Evolutionary conservation across 1,140 invertebrate species (phyloP).

Genomic region (Neocloeon triangulifer): DNA sequence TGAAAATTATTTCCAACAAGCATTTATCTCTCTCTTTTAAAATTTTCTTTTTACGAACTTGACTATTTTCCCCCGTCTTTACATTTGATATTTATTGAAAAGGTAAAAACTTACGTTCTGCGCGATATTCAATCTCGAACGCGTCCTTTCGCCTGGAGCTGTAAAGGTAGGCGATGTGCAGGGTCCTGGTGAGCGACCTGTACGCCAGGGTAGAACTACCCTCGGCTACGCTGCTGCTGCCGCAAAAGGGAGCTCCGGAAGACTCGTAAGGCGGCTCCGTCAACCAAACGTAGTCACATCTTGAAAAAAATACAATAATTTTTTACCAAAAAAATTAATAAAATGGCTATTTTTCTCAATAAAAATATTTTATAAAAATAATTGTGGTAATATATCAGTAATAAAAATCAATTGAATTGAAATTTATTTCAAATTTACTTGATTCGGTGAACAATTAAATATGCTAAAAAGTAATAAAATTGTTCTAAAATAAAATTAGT

Average conservation of each 20-base stretch:
- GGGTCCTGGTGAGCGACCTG: conserved; percentile 32
- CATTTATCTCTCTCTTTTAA: too few relatives aligned
- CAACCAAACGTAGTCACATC: conserved; percentile 43
- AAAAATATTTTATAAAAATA: too few relatives aligned
- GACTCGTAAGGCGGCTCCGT: conserved; percentile 41
- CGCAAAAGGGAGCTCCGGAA: conserved; percentile 34
- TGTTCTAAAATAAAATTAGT: too few relatives aligned
- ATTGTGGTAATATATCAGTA: too few relatives aligned
- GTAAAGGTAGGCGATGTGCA: conserved; percentile 36
- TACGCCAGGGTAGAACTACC: conserved; percentile 19
- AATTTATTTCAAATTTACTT: too few relatives aligned
- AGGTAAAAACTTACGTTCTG: conserved; percentile 30
- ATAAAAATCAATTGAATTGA: too few relatives aligned
- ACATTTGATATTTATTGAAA: conserved; percentile 5
- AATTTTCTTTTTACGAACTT: too few relatives aligned
- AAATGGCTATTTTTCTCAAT: too few relatives aligned
- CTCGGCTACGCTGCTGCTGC: conserved; percentile 21
- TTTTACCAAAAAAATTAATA: not conserved
- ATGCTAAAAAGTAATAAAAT: too few relatives aligned
- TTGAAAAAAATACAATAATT: conserved; percentile 10
- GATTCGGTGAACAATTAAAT: too few relatives aligned
- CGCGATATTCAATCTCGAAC: conserved; percentile 36
- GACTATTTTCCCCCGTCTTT: not conserved
- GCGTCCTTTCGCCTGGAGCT: conserved; percentile 33
- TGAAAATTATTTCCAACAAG: too few relatives aligned